Evolutionary conservation across 2,888 invertebrate genomes (phyloP), one percentile per base, ranked within the genome.

Genomic region (Imbricaverruca yamaguchii): DNA sequence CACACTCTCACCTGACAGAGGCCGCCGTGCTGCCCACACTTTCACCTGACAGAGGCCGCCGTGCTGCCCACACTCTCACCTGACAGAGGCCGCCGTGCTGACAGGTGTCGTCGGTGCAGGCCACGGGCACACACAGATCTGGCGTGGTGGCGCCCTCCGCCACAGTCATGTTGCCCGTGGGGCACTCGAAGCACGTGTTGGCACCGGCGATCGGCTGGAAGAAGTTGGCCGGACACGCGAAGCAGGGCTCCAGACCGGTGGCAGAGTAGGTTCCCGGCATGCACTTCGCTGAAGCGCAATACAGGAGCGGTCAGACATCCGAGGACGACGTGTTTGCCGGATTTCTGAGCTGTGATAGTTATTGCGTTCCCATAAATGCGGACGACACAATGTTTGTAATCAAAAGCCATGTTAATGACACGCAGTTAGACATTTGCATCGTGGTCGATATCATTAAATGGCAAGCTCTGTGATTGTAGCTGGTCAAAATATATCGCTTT

Each of bases 221-320:
- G 88, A 95, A 96, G 88, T 98, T 94, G 85, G 91, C 90, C 0
- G 98, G 97, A 85, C 98, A 98, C 82, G 93, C 91, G 6, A 95
- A 94, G 87, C 98, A 98, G 0, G 97, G 96, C 15, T 97, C 94
- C 57, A 98, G 88, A 21, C 98, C 98, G 21, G 96, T 96, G 80
- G 94, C 93, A 0, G 97, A 97, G 86, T 97, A 98, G 84, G 92
- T 92, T 82, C 98, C 98, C 21, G 96, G 91, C 21, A 92, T 90
- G 87, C 98, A 98, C 87, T 96, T 96, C 67, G 93, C 91, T 88
- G 84, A 39, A 85, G 84, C 61, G 81, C 69, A 69, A 81, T 69
- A 55, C 57, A 57, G 11, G 74, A 13, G 23, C 7, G 67, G 39
- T 39, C 4, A 39, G 39, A 4, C 39, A 39, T 39, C 39, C 39